Conservation (phyloP, 2,113 vertebrate genomes). For the Prolemur simus region DNA sequence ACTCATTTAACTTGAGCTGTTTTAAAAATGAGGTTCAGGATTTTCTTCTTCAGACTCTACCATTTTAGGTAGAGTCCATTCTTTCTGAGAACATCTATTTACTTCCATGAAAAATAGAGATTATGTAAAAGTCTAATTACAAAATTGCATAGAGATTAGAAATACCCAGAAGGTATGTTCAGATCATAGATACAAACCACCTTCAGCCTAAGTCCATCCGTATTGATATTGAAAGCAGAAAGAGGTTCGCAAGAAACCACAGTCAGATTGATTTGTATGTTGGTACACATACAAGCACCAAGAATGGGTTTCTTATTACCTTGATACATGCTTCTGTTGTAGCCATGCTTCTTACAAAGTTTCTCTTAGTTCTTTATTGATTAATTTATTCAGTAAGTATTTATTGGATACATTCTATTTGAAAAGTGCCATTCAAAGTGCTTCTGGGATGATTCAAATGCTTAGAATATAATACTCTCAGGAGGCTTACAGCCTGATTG, state of each 20-base stretch:
- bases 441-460: background rate
- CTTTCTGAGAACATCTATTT: background rate
- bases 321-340: background rate
- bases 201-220: background rate
- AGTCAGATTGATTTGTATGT: background rate
- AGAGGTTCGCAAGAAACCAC: background rate
- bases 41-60: background rate
- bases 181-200: background rate
- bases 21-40: background rate
- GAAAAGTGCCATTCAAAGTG: background rate
- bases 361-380: background rate
- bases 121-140: constrained; percentile 14
- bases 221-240: background rate
- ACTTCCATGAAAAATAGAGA: background rate
- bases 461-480: background rate
- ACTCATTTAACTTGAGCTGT: background rate
- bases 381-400: background rate
- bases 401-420: background rate
- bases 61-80: background rate
- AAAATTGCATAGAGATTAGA: background rate
- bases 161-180: background rate
- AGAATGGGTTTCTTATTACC: background rate
- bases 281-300: background rate
- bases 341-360: background rate
- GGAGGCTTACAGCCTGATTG: background rate